A percentile compares a stretch with the other conserved stretches of the same genome.
Conservation (phyloP, 2,113 vertebrate species). For the Sardina pilchardus region DNA sequence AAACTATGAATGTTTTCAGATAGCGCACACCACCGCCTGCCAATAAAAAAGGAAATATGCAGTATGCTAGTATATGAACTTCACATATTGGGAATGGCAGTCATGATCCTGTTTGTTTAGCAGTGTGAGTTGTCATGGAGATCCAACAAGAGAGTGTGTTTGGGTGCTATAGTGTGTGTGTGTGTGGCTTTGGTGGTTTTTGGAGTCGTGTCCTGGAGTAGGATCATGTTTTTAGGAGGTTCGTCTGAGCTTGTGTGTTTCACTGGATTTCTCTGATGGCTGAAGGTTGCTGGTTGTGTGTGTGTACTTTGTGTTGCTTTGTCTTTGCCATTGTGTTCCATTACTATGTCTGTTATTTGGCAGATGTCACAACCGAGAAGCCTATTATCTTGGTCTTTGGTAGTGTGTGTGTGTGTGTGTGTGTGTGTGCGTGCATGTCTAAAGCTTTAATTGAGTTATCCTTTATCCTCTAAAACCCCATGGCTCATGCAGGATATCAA, state of each 20-base stretch:
- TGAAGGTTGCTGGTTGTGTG: background rate
- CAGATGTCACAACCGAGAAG: background rate
- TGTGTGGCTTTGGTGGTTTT: background rate
- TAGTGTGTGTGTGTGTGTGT: slow-evolving; percentile 5
- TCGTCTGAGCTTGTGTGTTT: background rate
- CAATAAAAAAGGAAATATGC: background rate
- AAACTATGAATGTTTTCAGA: background rate
- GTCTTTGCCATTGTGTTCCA: background rate
- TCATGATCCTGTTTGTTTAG: background rate
- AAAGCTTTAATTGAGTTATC: background rate
- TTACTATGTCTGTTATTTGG: background rate
- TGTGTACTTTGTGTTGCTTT: background rate
- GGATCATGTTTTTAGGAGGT: background rate
- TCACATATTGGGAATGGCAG: background rate
- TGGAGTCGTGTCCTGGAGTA: background rate
- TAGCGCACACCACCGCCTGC: background rate
- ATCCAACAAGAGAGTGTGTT: background rate
- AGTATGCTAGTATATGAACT: background rate
- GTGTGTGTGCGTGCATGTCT: too few relatives aligned
- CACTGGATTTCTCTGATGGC: background rate
- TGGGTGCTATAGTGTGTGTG: background rate
- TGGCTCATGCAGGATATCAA: background rate
- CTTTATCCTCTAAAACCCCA: background rate
- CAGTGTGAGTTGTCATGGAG: background rate
- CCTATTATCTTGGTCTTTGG: slow-evolving; percentile 32